Percentiles rank a stretch among this genome's conserved stretches.
phyloP scores from a whole-genome alignment of 2,113 vertebrate species.

The Pedionomus torquatus region DNA sequence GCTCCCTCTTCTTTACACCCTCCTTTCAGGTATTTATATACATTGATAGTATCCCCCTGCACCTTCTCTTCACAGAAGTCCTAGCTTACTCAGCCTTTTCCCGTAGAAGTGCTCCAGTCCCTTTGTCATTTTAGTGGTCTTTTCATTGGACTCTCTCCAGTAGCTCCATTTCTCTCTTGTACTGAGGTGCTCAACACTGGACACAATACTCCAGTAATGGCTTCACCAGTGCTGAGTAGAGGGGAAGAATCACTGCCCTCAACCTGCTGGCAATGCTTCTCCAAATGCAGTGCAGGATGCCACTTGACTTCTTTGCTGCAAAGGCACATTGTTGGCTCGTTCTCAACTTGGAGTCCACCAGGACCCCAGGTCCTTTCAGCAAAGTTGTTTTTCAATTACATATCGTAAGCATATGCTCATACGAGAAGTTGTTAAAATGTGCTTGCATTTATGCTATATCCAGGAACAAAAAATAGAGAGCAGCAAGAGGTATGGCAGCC shows the following conservation, averaged over 20 bases:
- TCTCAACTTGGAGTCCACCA: not conserved
- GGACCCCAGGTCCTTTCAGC: not conserved
- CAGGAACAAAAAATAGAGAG: not conserved
- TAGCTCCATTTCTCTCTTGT: not conserved
- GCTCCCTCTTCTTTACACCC: not conserved
- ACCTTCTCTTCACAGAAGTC: not conserved
- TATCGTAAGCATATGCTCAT: not conserved
- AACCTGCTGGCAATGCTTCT: accelerated
- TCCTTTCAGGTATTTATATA: not conserved
- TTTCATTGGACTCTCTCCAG: not conserved
- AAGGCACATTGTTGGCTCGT: accelerated
- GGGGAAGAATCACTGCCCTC: not conserved
- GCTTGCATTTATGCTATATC: not conserved
- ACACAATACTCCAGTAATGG: not conserved
- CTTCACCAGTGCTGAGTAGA: not conserved
- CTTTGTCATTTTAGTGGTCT: not conserved
- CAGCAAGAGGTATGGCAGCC: not conserved
- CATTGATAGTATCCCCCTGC: not conserved
- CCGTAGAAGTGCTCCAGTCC: not conserved
- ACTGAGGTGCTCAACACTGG: not conserved
- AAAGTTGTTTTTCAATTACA: not conserved
- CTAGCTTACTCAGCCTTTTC: not conserved
- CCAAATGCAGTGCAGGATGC: not conserved
- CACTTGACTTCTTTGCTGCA: not conserved
- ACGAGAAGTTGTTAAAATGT: not conserved